These are phyloP conservation scores for Bujurquina vittata DNA, from an alignment of 2,113 vertebrate species.

Conservation along the genomic window DNA sequence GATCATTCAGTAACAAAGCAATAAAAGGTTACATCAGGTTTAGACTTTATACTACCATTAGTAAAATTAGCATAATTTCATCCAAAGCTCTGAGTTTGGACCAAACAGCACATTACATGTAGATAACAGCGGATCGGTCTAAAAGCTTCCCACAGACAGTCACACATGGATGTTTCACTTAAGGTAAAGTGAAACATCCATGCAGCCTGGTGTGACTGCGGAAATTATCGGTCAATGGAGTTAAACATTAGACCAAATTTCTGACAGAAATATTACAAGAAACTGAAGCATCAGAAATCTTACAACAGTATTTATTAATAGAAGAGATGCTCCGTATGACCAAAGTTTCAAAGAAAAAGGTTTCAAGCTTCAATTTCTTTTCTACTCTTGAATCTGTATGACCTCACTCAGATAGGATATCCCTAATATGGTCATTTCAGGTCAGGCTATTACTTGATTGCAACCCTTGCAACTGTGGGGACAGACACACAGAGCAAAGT, in stretches of 20 bases:
- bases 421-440: not conserved
- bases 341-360: not conserved
- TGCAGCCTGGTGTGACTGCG: not conserved
- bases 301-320: too few species aligned
- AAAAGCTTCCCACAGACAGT: not conserved
- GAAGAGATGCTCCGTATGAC: not conserved
- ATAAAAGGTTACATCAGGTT: not conserved
- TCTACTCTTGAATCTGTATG: not conserved
- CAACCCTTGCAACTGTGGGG: not conserved
- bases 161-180: not conserved
- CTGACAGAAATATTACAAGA: too few species aligned
- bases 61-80: not conserved
- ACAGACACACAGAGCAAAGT: not conserved
- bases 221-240: not conserved
- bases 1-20: not conserved
- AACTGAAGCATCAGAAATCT: too few species aligned
- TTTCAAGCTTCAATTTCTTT: not conserved
- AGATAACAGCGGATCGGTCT: not conserved
- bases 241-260: not conserved
- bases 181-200: not conserved
- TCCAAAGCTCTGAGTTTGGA: not conserved
- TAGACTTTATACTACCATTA: not conserved
- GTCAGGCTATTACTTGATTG: not conserved
- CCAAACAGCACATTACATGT: not conserved
- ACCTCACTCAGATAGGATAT: not conserved